Evolutionary conservation across 2,797 vertebrate genomes (phyloP), one percentile per base, ranked within the genome.

Genomic region (Falco naumanni): DNA sequence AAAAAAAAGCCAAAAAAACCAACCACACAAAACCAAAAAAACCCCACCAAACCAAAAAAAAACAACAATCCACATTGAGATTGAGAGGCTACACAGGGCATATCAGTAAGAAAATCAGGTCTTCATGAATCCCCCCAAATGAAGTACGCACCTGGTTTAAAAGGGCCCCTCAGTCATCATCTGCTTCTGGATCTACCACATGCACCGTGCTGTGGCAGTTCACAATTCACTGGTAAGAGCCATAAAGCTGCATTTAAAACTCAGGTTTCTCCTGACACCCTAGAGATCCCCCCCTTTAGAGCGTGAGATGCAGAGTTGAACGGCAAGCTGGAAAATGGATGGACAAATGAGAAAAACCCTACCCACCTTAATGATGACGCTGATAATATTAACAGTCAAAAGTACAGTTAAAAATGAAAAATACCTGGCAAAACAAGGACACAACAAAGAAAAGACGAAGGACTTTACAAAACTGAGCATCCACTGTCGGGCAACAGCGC

Each of bases 121-220:
- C n/a, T 60, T 10, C 31, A 11, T 5, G 16, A 68, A 39, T n/a
- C 15, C 26, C 41, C 15, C 20, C 13, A 74, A 48, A 29, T 6
- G 51, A 64, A 37, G 51, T 4, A 19, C 22, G 26, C n/a, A 37
- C 7, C 22, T n/a, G 28, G 26, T 59, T 85, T 39, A 43, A 81
- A 76, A 76, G 53, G 31, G 16, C 39, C 39, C 11, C 34, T 33
- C 50, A 17, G 41, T 19, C 33, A 43, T 5, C 50, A 33, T 15
- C 69, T 64, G 45, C 70, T 71, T 31, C 57, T 56, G n/a, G 37
- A 61, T 29, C 41, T 39, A 4, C 18, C 24, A 34, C 2, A 71
- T 10, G 29, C 43, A 66, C 54, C 4, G 1, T 3, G 15, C 3
- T 61, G 34, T 2, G 1, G 34, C 13, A 10, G 16, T 9, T 66